Evolutionary conservation across 2,888 invertebrate species (phyloP), one percentile per base, ranked within the genome.

Genomic region (Platycnemis pennipes): DNA sequence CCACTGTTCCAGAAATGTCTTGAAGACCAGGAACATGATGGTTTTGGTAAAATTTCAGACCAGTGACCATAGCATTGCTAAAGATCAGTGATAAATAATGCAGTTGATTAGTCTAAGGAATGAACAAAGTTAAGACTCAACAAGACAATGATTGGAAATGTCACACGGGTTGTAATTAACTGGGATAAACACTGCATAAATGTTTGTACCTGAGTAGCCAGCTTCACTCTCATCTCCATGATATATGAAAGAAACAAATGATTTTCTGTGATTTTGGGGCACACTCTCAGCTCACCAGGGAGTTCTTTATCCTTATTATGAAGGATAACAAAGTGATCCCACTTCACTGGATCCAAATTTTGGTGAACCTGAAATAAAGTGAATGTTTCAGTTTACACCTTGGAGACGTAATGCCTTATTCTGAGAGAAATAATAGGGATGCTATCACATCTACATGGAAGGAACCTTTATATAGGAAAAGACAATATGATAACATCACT

Each of bases 151-250:
- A 46, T 46, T 46, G 46, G 46, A 46, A 46, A 46, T 46, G 46
- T 46, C 46, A 46, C 46, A 46, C 46, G 13, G 46, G 46, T 13
- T 46, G 46, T 46, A 13, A 46, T 46, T 46, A 46, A 46, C 46
- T 46, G 46, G 46, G 46, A 46, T 46, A 46, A 46, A 46, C 46
- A 46, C 46, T 46, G 13, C 46, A 46, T 46, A 46, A 46, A 46
- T 46, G 46, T 13, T 46, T 86, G 42, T 31, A 86, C 86, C 86
- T 86, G 86, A 37, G 86, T 86, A 37, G 86, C 86, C 19, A 86
- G 86, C 31, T 42, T n/a, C 31, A 86, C 86, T 86, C 86, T 86
- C 86, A 86, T 86, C 86, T 86, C 37, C 86, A 86, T 37, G n/a
- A 42, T 4, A 37, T n/a, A 31, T 16, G 86, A 37, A 37, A 42